Percentiles rank a stretch among this genome's conserved stretches.
These are phyloP conservation scores for Muscicapa comitata DNA, from an alignment of 2,797 vertebrate species.

Conservation along the genomic window DNA sequence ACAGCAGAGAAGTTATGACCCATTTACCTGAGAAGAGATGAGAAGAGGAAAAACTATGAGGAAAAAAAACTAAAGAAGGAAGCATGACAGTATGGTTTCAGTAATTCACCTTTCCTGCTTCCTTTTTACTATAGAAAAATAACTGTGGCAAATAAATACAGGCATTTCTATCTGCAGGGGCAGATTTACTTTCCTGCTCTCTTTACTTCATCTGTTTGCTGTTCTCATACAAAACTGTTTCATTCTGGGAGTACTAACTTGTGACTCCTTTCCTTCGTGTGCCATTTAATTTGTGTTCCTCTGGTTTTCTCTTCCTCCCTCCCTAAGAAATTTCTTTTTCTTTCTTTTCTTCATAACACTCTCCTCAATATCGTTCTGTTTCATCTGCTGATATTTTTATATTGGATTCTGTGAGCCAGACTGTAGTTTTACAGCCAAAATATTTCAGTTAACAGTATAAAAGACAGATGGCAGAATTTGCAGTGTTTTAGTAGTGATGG, in stretches of 20 bases:
- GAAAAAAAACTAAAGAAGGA: not conserved
- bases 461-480: slow-evolving; percentile 11
- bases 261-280: not conserved
- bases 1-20: not conserved
- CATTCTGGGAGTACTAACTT: not conserved
- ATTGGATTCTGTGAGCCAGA: not conserved
- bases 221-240: not conserved
- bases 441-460: not conserved
- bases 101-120: not conserved
- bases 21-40: not conserved
- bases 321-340: not conserved
- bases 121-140: not conserved
- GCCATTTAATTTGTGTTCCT: not conserved
- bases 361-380: not conserved
- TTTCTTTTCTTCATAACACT: not conserved
- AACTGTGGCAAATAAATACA: not conserved
- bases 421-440: not conserved
- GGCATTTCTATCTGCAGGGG: not conserved
- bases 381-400: not conserved
- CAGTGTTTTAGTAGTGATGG: not conserved
- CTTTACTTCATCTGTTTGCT: not conserved
- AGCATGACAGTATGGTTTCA: not conserved
- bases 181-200: not conserved
- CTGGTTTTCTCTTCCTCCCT: not conserved
- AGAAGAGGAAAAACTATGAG: not conserved